These are phyloP conservation scores for Pterobdella sp. DNA, from an alignment of 2,888 invertebrate species.

Conservation along the genomic window DNA sequence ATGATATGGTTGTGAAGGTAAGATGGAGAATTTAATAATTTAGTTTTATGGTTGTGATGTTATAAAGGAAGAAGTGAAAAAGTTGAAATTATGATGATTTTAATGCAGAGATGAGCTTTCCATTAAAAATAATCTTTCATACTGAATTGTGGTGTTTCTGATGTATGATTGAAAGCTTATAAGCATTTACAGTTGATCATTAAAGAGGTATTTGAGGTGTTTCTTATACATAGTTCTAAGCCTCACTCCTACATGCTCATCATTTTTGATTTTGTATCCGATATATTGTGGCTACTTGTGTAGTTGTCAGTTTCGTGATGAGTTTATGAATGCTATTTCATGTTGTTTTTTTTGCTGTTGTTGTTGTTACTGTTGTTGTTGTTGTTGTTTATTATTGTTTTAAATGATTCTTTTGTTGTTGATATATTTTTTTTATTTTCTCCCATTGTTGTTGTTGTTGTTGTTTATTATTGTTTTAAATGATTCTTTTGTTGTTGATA, in stretches of 20 bases:
- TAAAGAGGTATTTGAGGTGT: too few species aligned
- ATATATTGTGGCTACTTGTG: slow-evolving; percentile 2
- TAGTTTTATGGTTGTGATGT: not conserved
- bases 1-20: not conserved
- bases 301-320: not conserved
- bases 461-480: not conserved
- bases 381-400: slow-evolving; percentile 7
- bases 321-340: not conserved
- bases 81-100: not conserved
- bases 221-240: too few species aligned
- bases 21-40: too few species aligned
- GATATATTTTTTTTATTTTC: not conserved
- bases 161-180: too few species aligned
- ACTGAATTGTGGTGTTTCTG: too few species aligned
- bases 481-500: not conserved
- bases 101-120: not conserved
- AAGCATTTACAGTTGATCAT: too few species aligned
- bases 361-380: slow-evolving; percentile 6
- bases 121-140: too few species aligned
- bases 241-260: too few species aligned
- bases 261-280: too few species aligned
- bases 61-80: not conserved
- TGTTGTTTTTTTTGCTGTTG: not conserved
- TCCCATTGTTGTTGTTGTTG: not conserved
- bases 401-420: not conserved